Percentiles rank a stretch among this genome's conserved stretches.
Evolutionary conservation across 2,797 vertebrate genomes (phyloP).

Genomic region (Fringilla coelebs): DNA sequence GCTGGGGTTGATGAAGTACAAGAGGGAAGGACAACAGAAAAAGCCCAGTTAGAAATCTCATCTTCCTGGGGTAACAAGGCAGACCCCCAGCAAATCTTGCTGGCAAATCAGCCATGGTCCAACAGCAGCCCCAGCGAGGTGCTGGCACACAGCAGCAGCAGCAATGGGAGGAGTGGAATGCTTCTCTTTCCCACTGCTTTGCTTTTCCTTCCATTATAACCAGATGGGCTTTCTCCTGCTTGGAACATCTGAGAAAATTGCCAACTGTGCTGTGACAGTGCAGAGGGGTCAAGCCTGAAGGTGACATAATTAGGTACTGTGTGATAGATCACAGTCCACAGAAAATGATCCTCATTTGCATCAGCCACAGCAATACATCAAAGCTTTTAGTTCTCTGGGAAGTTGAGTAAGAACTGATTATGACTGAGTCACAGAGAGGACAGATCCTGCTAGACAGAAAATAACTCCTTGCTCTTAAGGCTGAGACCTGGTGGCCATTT

Average conservation of each 20-base stretch:
- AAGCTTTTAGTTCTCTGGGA: background rate
- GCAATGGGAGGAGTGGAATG: rapidly evolving
- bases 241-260: background rate
- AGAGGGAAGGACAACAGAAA: background rate
- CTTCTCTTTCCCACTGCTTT: background rate
- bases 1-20: background rate
- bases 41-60: background rate
- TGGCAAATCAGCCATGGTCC: too few relatives aligned
- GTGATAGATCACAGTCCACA: background rate
- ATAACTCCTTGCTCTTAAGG: background rate
- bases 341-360: background rate
- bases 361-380: background rate
- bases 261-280: background rate
- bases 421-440: background rate
- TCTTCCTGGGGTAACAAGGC: background rate
- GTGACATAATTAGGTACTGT: background rate
- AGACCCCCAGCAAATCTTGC: background rate
- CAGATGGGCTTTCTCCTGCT: background rate
- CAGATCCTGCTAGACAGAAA: background rate
- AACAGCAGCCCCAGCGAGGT: background rate
- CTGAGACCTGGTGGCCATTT: background rate
- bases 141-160: background rate
- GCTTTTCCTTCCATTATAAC: background rate
- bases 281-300: background rate
- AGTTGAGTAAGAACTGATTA: background rate